Evolutionary conservation across 2,113 vertebrate species (phyloP).

Genomic region (Coturnix japonica): DNA sequence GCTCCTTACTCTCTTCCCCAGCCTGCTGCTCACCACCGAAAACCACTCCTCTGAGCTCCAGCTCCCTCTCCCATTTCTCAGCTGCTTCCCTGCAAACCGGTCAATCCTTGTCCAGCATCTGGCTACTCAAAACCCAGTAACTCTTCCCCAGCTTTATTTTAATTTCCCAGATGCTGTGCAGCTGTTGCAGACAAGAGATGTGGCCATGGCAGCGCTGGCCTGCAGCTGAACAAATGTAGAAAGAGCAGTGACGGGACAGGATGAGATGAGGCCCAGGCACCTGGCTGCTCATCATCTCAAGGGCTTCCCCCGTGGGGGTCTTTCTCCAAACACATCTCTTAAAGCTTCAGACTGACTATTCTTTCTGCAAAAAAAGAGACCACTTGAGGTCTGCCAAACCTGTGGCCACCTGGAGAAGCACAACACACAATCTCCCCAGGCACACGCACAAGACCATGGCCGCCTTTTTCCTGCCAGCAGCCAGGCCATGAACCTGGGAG

Average conservation of each 20-base stretch:
- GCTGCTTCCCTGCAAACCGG: not conserved
- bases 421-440: not conserved
- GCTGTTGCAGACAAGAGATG: fast-evolving
- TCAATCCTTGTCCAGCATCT: not conserved
- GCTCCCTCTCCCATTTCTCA: not conserved
- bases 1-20: not conserved
- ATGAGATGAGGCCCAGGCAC: not conserved
- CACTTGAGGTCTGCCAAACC: not conserved
- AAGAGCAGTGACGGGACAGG: fast-evolving
- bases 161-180: not conserved
- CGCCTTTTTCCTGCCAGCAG: not conserved
- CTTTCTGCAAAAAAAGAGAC: not conserved
- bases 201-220: not conserved
- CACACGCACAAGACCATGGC: not conserved
- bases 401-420: not conserved
- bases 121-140: not conserved
- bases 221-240: fast-evolving
- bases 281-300: not conserved
- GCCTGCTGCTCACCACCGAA: not conserved
- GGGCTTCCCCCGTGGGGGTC: fast-evolving
- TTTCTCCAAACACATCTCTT: not conserved
- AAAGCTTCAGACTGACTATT: not conserved
- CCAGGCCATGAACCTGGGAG: not conserved
- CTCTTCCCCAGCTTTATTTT: fast-evolving
- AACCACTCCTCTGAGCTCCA: not conserved